A percentile compares a stretch with the other conserved stretches of the same genome.
These are phyloP conservation scores for Drosophila nigromelanica DNA, from an alignment of 1,140 invertebrate species.

Conservation along the genomic window DNA sequence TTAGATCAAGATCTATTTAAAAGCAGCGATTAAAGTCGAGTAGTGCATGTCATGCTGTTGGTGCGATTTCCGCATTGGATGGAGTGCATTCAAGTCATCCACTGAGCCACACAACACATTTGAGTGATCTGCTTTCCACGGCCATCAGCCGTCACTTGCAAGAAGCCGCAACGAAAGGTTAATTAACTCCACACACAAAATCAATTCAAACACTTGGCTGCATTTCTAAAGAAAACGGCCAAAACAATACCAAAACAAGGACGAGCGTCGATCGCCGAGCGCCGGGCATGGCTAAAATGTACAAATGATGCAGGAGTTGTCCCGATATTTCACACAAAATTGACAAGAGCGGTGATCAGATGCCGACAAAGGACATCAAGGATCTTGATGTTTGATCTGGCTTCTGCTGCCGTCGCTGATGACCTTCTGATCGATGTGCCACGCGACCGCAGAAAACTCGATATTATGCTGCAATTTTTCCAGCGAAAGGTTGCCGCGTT, in stretches of 20 bases:
- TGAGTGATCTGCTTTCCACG: constrained; percentile 43
- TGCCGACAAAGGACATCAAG: not conserved
- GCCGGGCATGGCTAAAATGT: constrained; percentile 73
- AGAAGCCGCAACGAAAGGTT: constrained; percentile 76
- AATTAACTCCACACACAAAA: constrained; percentile 65
- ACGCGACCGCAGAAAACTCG: constrained; percentile 65
- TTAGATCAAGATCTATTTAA: constrained; percentile 5
- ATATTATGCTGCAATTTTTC: constrained; percentile 69
- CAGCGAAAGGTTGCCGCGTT: constrained; percentile 40
- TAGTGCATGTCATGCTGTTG: constrained; percentile 32
- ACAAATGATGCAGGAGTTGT: constrained; percentile 63
- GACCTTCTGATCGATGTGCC: constrained; percentile 70
- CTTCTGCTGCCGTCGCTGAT: constrained; percentile 30
- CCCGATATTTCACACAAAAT: constrained; percentile 61
- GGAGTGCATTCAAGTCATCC: constrained; percentile 10
- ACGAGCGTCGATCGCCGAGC: constrained; percentile 20
- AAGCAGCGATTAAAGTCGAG: not conserved
- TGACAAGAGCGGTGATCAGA: constrained; percentile 54
- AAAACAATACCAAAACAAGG: constrained; percentile 70
- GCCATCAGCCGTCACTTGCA: constrained; percentile 59
- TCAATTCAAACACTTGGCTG: constrained; percentile 69
- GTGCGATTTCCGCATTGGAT: constrained; percentile 10
- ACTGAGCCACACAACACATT: constrained; percentile 14
- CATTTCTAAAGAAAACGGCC: constrained; percentile 65
- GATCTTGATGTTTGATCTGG: constrained; percentile 67